These are phyloP conservation scores for Tychaedon coryphoeus DNA, from an alignment of 2,113 vertebrate genomes.

Conservation along the genomic window DNA sequence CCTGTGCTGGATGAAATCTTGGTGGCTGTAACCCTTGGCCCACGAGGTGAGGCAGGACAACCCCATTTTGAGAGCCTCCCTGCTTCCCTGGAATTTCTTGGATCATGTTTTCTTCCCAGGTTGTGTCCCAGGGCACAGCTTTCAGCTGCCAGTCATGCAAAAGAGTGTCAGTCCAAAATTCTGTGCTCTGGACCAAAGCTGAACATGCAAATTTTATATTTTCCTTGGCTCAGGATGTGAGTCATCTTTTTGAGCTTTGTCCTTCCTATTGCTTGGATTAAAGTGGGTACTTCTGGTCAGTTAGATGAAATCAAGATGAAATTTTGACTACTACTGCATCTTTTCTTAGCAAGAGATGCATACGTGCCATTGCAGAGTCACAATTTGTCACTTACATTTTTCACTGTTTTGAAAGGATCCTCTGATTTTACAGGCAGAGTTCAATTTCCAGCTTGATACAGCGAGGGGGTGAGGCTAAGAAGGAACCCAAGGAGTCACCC, in stretches of 20 bases:
- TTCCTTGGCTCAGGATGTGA: neutral
- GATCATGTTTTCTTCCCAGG: neutral
- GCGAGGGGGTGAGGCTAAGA: neutral
- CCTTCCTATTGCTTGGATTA: neutral
- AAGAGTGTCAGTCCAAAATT: neutral
- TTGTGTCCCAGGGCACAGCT: neutral
- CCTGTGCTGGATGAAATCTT: neutral
- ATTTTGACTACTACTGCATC: neutral
- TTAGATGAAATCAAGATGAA: neutral
- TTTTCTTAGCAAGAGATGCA: neutral
- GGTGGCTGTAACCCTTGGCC: neutral
- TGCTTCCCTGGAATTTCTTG: neutral
- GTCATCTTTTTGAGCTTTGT: neutral
- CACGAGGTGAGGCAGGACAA: neutral
- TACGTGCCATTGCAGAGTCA: fast-evolving
- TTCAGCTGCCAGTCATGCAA: neutral
- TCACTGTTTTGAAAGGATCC: neutral
- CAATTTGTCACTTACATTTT: neutral
- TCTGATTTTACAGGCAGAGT: neutral
- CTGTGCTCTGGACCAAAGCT: neutral
- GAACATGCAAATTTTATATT: neutral
- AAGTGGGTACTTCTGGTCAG: neutral
- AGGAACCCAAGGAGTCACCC: neutral
- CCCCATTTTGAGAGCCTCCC: neutral
- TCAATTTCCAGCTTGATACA: neutral